Evolutionary conservation across 2,797 vertebrate genomes (phyloP).

Genomic region (Bovichtus variegatus): DNA sequence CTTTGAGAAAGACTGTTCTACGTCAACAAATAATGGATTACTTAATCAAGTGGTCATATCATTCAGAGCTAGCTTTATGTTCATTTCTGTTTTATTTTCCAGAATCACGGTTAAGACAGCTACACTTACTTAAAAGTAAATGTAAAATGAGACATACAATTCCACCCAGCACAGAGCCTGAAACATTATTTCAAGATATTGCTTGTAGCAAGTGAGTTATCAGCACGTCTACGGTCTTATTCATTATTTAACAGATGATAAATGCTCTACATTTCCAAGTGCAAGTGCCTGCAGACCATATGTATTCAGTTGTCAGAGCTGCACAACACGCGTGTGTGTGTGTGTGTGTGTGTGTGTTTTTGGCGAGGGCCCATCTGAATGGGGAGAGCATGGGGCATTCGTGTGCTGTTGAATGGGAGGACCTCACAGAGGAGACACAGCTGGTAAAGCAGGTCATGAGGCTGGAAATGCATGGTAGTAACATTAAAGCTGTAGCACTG

Average conservation of each 20-base stretch:
- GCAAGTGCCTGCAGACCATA: slow-evolving; percentile 18
- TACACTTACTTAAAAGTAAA: neutral
- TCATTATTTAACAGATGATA: slow-evolving; percentile 66
- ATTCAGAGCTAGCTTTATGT: neutral
- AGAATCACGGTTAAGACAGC: slow-evolving; percentile 7
- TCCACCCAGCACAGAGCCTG: slow-evolving; percentile 1
- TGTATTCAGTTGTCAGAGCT: slow-evolving; percentile 1
- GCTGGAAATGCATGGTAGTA: slow-evolving; percentile 52
- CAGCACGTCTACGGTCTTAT: slow-evolving; percentile 36
- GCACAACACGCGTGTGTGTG: neutral
- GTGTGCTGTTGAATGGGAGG: slow-evolving; percentile 37
- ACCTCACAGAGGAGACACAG: slow-evolving; percentile 28
- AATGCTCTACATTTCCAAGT: slow-evolving; percentile 16
- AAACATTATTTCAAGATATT: slow-evolving; percentile 41
- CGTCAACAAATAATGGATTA: slow-evolving; percentile 17
- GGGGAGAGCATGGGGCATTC: slow-evolving; percentile 16
- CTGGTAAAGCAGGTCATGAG: slow-evolving; percentile 53
- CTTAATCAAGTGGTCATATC: slow-evolving; percentile 21
- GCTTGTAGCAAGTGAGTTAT: slow-evolving; percentile 38
- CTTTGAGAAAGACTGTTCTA: no score
- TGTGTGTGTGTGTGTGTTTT: neutral
- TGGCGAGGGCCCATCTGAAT: neutral
- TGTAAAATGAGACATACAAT: slow-evolving; percentile 7
- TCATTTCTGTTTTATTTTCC: slow-evolving; percentile 29
- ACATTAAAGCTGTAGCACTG: slow-evolving; percentile 27